phyloP scores from a whole-genome alignment of 2,888 invertebrate species.

The Ochlodes sylvanus region DNA sequence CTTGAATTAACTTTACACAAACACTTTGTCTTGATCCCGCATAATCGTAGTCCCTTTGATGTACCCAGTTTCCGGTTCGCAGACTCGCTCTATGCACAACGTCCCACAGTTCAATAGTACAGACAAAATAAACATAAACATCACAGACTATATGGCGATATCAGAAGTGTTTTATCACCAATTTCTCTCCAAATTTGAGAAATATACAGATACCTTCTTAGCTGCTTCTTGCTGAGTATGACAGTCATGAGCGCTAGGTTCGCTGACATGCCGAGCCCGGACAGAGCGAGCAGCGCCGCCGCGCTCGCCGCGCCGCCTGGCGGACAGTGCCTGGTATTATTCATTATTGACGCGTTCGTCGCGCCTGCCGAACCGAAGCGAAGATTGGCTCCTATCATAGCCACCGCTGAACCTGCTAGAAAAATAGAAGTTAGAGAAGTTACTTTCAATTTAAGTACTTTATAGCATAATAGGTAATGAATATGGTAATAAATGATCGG shows the following conservation, averaged over 20 bases:
- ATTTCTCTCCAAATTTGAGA: not conserved
- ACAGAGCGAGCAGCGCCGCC: conserved; percentile 90
- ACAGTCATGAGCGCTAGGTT: conserved; percentile 93
- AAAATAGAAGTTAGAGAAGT: conserved; percentile 4
- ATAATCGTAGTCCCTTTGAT: conserved; percentile 8
- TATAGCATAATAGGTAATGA: too few species aligned
- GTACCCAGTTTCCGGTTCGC: not conserved
- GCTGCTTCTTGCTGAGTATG: conserved; percentile 91
- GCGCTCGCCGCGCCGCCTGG: conserved; percentile 93
- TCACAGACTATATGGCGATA: not conserved
- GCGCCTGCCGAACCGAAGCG: conserved; percentile 88
- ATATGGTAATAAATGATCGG: too few species aligned
- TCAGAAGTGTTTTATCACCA: too few species aligned
- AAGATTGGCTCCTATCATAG: conserved; percentile 92
- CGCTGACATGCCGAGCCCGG: conserved; percentile 91
- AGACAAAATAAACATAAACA: not conserved
- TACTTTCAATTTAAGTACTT: not conserved
- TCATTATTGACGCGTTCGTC: conserved; percentile 87
- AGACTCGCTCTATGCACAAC: not conserved
- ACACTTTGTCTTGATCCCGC: conserved; percentile 7
- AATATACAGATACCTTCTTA: conserved; percentile 86
- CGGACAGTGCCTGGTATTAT: conserved; percentile 91
- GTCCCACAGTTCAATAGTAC: not conserved
- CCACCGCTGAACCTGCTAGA: conserved; percentile 88
- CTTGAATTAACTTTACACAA: conserved; percentile 16